A percentile compares a stretch with the other conserved stretches of the same genome.
phyloP scores from a whole-genome alignment of 1,140 invertebrate genomes.

The Atta texana region DNA sequence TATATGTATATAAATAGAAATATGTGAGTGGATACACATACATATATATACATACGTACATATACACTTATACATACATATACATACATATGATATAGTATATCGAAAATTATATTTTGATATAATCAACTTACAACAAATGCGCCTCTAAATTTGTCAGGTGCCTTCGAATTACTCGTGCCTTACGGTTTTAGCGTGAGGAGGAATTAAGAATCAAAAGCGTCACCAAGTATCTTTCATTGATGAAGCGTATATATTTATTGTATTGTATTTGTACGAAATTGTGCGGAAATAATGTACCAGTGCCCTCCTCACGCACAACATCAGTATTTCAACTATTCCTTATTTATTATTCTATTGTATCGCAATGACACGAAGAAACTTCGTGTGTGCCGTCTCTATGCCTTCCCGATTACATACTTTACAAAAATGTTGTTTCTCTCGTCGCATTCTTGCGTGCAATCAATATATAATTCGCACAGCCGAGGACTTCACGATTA shows the following conservation, averaged over 20 bases:
- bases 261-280: neutral
- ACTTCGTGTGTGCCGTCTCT: neutral
- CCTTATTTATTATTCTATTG: conserved; percentile 68
- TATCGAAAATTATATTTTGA: conserved; percentile 77
- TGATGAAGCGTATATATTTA: conserved; percentile 25
- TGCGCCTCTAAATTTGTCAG: conserved; percentile 63
- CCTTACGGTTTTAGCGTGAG: conserved; percentile 76
- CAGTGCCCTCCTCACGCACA: conserved; percentile 42
- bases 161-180: conserved; percentile 76
- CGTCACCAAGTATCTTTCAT: conserved; percentile 40
- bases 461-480: conserved; percentile 2
- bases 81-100: conserved; percentile 47
- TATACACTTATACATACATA: conserved; percentile 52
- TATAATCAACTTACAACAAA: conserved; percentile 68
- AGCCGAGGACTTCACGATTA: conserved; percentile 11
- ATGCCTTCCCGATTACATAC: neutral
- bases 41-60: conserved; percentile 67
- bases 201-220: conserved; percentile 74
- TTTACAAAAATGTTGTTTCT: conserved; percentile 16
- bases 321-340: conserved; percentile 72
- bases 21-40: neutral
- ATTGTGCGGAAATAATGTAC: neutral
- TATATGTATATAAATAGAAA: conserved; percentile 63
- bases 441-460: conserved; percentile 10
- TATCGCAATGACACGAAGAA: conserved; percentile 16